Evolutionary conservation across 2,797 vertebrate genomes (phyloP), one percentile per base, ranked within the genome.

Genomic region (Enteromius fasciolatus): DNA sequence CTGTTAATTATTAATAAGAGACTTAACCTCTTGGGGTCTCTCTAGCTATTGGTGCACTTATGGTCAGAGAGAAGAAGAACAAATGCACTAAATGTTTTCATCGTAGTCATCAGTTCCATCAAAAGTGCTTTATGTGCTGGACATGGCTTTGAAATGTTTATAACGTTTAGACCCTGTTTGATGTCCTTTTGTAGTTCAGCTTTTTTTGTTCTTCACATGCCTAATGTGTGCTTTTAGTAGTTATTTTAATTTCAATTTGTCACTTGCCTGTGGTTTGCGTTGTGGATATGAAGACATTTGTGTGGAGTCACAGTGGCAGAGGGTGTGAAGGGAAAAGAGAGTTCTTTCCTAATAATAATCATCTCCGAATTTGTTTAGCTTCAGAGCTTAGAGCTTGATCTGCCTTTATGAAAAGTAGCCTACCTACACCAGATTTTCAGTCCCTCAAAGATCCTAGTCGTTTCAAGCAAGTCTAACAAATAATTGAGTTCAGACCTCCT

Each of bases 1-100:
- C 14, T 74, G 79, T 74, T 64, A 81, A 81, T 81, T 66, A 81
- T 81, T 74, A 81, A 81, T 81, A 72, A 81, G 79, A 81, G 44
- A n/a, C 41, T 33, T 77, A 18, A 54, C 59, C 31, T 74, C 79
- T 20, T 36, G 20, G 15, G 41, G 14, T 50, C 44, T 63, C 79
- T 68, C 12, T 28, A 52, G 46, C 15, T 76, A 44, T 81, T 63
- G 6, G 61, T 74, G 14, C 31, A 50, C 57, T 77, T 63, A 63
- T 3, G 28, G 28, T 63, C 6, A 31, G 15, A 63, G 61, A 63
- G 28, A 63, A 31, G 41, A n/a, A 25, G 6, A 64, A 10, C 15
- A 52, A 52, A 73, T 52, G 28, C 44, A 6, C 25, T 72, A 3
- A 72, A 61, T 33, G 39, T 31, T 28, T 48, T 9, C 10, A 46